Evolutionary conservation across 2,888 invertebrate genomes (phyloP), one percentile per base, ranked within the genome.

Genomic region (Pherbina coryleti): DNA sequence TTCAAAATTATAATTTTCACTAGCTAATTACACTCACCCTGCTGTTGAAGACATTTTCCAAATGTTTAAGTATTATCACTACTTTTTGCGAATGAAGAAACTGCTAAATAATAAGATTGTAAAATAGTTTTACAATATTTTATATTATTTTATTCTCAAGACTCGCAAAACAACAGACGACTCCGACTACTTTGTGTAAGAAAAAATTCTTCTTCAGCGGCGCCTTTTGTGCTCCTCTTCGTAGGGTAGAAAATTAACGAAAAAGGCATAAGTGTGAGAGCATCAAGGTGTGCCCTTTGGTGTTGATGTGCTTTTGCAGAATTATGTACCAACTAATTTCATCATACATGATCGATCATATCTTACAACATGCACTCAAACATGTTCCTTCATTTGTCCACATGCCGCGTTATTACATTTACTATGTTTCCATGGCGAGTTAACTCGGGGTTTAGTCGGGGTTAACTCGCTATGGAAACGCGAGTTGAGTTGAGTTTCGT

Each of bases 11-110:
- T 0, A 34, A 49, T 62, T 62, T 62, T 44, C 14, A 28, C 60
- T 37, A 70, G 55, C 49, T 17, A 76, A 66, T 76, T 76, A 22
- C 75, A 85, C 87, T 88, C 84, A 87, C 87, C 88, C 81, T 80
- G 84, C 75, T 81, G 81, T 72, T 82, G 85, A 77, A 78, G 88
- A 86, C 87, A 88, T 87, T 78, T 75, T 75, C 67, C 34, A 53
- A 72, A 71, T 67, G 19, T 77, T 78, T 49, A 22, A 55, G 25
- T 55, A 1, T 53, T 22, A 75, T n/a, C 8, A 55, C 53, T 34
- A 67, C 28, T 37, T 66, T 55, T 17, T 19, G 22, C 31, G 17
- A 49, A 11, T 67, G 19, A 19, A 67, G 34, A 34, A 25, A 67
- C 44, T 37, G 22, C 66, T 22, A 57, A 66, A 67, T 51, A 66